A percentile compares a stretch with the other conserved stretches of the same genome.
Evolutionary conservation across 2,888 invertebrate species (phyloP).

Genomic region (Flexamia atlantica): DNA sequence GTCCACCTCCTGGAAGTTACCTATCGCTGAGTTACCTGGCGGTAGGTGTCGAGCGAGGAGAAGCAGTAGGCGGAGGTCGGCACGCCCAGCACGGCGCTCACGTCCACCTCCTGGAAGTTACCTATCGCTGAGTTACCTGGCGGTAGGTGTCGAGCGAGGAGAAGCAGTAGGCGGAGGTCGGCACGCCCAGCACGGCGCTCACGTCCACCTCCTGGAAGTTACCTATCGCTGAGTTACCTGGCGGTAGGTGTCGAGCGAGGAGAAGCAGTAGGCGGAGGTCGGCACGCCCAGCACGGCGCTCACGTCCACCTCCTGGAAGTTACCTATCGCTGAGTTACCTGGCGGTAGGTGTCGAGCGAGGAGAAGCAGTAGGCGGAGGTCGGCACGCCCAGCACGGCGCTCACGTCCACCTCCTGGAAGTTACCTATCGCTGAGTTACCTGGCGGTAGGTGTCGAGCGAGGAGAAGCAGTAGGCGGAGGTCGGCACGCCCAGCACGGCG

Average conservation of each 20-base stretch:
- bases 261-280: conserved; percentile 29
- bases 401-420: conserved; percentile 18
- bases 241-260: conserved; percentile 29
- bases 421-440: no score
- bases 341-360: conserved; percentile 26
- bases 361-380: conserved; percentile 39
- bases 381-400: conserved; percentile 5
- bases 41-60: conserved; percentile 36
- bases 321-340: no score
- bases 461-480: conserved; percentile 39
- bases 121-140: no score
- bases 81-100: conserved; percentile 6
- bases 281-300: conserved; percentile 2
- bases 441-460: conserved; percentile 35
- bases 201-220: conserved; percentile 44
- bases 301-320: conserved; percentile 24
- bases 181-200: not conserved
- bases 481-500: not conserved
- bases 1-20: conserved; percentile 12
- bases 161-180: conserved; percentile 22
- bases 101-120: conserved; percentile 38
- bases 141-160: conserved; percentile 33
- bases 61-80: conserved; percentile 17
- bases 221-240: no score
- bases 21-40: no score